Base-by-base conservation (phyloP, 2,888 invertebrate genomes). In the Chaetogeoica ovagalla region DNA sequence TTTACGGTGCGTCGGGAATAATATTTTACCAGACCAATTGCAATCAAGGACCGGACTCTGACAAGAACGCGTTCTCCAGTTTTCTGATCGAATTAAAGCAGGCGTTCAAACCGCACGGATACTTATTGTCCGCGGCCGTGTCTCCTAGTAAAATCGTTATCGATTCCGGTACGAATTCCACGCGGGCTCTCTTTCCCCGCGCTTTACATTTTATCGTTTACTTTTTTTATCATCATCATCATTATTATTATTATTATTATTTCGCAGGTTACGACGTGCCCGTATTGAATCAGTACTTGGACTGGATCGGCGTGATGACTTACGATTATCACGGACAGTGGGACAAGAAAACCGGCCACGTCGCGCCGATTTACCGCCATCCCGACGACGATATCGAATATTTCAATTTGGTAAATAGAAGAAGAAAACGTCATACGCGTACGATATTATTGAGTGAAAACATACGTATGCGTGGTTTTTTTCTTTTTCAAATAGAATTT, bases 281-380 rank as follows among this genome's bases (percentile, higher is more conserved):
- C 0, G 89, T 90, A 0, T 85, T 96, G 6, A 91, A 93, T 0
- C 88, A 90, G 83, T 90, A 93, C 85, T 88, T 96, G 81, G 95
- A 96, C 85, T 95, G 95, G 94, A 93, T 96, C 71, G 93, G 95
- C 0, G 94, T 96, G 0, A 96, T 96, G 96, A 92, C 94, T 0
- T 96, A 96, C 84, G 96, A 96, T 85, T 95, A 91, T 87, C 95
- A 95, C 84, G 95, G 95, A 0, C 94, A 94, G 84, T 96, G 95
- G 95, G 95, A 95, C 84, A 94, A 94, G 85, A 92, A 92, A 85
- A 96, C 95, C 0, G 96, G 95, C 0, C 96, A 96, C 85, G 93
- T 95, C 0, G 94, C 95, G 0, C 96, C 95, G 0, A 86, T 96
- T 62, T 94, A 91, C 84, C 90, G 92, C 84, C 94, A 95, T 85